Base-by-base conservation (phyloP, 1,140 invertebrate genomes). In the Agrypnia vestita region DNA sequence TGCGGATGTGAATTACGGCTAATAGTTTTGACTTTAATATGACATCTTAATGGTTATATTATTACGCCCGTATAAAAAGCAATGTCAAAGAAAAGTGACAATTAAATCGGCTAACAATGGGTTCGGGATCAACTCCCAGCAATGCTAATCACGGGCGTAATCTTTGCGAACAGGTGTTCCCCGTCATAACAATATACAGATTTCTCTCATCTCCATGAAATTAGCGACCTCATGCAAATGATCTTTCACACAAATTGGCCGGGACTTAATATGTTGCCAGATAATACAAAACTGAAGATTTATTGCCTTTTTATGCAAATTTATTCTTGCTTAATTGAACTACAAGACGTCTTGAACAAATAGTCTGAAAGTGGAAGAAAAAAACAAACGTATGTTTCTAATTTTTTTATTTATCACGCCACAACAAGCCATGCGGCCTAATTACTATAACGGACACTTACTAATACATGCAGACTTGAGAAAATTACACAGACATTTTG, bases 261-360 rank as follows among this genome's bases (percentile, higher is more conserved):
- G 19, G 4, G 3, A 17, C 17, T 71, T 19, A 44, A 51, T 49
- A 13, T 13, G 15, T 3, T 10, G 21, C 21, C 12, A 21, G 21
- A 21, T 62, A 9, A 17, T 3, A 56, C 53, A 56, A 56, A 62
- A 25, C 25, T 62, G 46, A 51, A 69, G 44, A 71, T 21, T 71
- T 51, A 67, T 17, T 67, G 43, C 21, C 43, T 43, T 67, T 67
- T 67, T 43, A 67, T 67, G 21, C 62, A 67, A 67, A 67, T 0
- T 10, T 44, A 15, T 10, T 9, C 62, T 6, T 3, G 43, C 44
- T 46, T 67, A 35, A 35, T 35, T 35, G 6, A 35, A 6, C 1
- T 35, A 35, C 25, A 35, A 35, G 6, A 35, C 25, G 25, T 35
- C 25, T 35, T 35, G 1, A 35, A 6, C 25, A 35, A 35, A 35